phyloP scores from a whole-genome alignment of 2,888 invertebrate genomes.

The Metopia argyrocephala region DNA sequence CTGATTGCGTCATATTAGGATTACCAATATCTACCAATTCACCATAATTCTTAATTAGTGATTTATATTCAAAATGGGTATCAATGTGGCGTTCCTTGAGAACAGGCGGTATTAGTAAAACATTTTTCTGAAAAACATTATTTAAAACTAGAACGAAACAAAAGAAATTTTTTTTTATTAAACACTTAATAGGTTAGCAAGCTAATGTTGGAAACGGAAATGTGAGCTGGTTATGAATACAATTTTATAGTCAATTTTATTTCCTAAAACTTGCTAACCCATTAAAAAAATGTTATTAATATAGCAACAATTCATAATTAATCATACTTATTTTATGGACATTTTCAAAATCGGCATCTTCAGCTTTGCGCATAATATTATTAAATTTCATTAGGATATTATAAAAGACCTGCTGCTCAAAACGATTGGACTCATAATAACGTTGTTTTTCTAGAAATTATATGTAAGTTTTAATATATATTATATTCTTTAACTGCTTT shows the following conservation, averaged over 20 bases:
- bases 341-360: constrained; percentile 44
- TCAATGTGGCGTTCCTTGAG: constrained; percentile 69
- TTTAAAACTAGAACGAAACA: constrained; percentile 66
- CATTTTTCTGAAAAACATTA: constrained; percentile 70
- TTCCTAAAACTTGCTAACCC: too few species aligned
- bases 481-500: not conserved
- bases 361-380: constrained; percentile 45
- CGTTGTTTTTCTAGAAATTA: constrained; percentile 70
- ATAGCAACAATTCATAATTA: not conserved
- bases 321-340: constrained; percentile 55
- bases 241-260: not conserved
- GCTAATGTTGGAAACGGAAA: too few species aligned
- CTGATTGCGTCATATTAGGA: constrained; percentile 69
- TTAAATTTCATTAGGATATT: constrained; percentile 69
- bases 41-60: constrained; percentile 68
- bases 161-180: too few species aligned
- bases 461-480: not conserved
- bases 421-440: constrained; percentile 70
- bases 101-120: constrained; percentile 67
- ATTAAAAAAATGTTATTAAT: not conserved
- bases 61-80: constrained; percentile 71
- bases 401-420: constrained; percentile 71
- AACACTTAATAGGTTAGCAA: too few species aligned
- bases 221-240: too few species aligned
- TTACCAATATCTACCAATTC: constrained; percentile 67